Percentiles rank a stretch among this genome's conserved stretches.
phyloP scores from a whole-genome alignment of 2,888 invertebrate genomes.

The Tinea trinotella region DNA sequence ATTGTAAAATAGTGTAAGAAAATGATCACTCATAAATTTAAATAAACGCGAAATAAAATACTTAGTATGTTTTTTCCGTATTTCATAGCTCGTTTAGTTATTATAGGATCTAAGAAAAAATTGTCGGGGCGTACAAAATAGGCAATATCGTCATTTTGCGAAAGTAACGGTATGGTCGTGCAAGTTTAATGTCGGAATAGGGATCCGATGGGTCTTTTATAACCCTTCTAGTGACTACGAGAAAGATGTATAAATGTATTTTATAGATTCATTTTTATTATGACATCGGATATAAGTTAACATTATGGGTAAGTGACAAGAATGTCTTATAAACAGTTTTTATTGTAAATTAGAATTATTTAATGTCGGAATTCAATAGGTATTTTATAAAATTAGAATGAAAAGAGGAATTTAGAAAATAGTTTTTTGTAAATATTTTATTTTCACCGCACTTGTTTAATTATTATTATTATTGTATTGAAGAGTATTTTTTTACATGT shows the following conservation, averaged over 20 bases:
- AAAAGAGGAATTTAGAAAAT: no score
- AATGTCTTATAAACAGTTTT: background rate
- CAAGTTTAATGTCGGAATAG: constrained; percentile 12
- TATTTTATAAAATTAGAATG: no score
- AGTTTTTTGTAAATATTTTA: no score
- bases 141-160: constrained; percentile 14
- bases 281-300: background rate
- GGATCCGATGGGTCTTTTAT: constrained; percentile 10
- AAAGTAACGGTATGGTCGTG: constrained; percentile 12
- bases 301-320: background rate
- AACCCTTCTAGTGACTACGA: background rate
- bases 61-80: background rate
- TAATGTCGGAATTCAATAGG: no score
- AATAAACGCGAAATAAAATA: no score
- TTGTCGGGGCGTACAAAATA: constrained; percentile 10
- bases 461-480: no score
- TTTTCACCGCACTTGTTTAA: no score
- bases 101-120: constrained; percentile 6
- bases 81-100: background rate
- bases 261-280: constrained; percentile 9
- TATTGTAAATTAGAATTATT: background rate
- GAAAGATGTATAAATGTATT: background rate
- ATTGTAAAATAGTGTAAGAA: no score
- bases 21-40: no score
- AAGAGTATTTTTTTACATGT: no score